Evolutionary conservation across 1,140 invertebrate species (phyloP), one percentile per base, ranked within the genome.

Genomic region (Drosophila santomea): DNA sequence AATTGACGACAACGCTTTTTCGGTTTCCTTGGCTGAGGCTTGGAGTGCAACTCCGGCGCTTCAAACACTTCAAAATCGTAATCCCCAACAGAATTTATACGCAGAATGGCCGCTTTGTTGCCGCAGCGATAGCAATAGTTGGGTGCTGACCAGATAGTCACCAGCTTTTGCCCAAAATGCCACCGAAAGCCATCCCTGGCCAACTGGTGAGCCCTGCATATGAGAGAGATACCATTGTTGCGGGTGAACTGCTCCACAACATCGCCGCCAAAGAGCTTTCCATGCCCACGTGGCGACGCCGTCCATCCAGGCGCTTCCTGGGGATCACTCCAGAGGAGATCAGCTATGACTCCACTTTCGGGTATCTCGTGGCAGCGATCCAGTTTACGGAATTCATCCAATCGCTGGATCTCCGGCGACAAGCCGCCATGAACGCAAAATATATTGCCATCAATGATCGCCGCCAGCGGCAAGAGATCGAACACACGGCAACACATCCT

Each of bases 141-240:
- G 2, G 99, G 99, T n/a, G 99, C 99, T 7, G 99, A 99, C 99
- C 99, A 99, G 2, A 99, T 98, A 2, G 99, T 99, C 15, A 99
- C 94, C 0, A 99, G 98, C 63, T 98, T 98, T 93, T 99, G 97
- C 91, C 98, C 98, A 92, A 99, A 99, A 93, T 99, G 98, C 98
- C 98, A 99, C 92, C 99, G 99, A 92, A 98, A 99, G 10, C 99
- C 99, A 93, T 99, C 99, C 98, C 99, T 99, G 41, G 99, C 98
- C 45, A 99, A 94, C 92, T 99, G 99, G 94, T 99, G 99, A 0
- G 99, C 99, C 68, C 99, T 94, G 93, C 98, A 99, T 79, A 99
- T 99, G 96, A 99, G 97, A 80, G 99, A 97, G 67, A 99, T 97
- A 86, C 98, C 97, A 93, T 99, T 99, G 12, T 97, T 96, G 4